Conservation (phyloP, 2,888 invertebrate species). For the Lithophane ornitopus region DNA sequence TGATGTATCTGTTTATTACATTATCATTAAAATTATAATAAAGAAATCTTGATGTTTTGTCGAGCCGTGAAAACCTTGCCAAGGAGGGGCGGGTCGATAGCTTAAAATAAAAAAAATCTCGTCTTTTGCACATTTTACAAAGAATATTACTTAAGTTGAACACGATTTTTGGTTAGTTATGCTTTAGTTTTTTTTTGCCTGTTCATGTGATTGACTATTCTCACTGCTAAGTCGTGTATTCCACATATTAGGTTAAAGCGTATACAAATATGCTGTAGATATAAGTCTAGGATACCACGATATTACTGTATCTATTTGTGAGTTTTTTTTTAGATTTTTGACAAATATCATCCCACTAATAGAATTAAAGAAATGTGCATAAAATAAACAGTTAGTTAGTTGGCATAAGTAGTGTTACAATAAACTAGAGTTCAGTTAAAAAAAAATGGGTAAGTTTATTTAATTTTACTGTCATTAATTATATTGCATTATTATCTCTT, state of each 20-base stretch:
- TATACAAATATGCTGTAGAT: neutral
- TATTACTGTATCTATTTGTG: neutral
- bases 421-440: neutral
- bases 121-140: constrained; percentile 35
- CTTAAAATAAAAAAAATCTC: neutral
- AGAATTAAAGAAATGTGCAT: neutral
- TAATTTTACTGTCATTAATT: neutral
- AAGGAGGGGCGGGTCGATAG: too few relatives aligned
- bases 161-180: constrained; percentile 45
- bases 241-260: constrained; percentile 20
- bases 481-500: neutral
- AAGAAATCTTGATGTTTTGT: neutral
- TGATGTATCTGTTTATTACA: too few relatives aligned
- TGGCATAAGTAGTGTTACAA: neutral
- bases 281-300: constrained; percentile 2
- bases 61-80: too few relatives aligned
- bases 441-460: too few relatives aligned
- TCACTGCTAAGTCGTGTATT: constrained; percentile 26
- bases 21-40: too few relatives aligned
- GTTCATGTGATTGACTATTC: constrained; percentile 35
- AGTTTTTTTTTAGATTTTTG: neutral
- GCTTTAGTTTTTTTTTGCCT: constrained; percentile 32
- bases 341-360: neutral
- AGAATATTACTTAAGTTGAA: constrained; percentile 10
- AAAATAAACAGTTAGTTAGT: neutral